Evolutionary conservation across 2,888 invertebrate species (phyloP).

Genomic region (Entomobrya proxima): DNA sequence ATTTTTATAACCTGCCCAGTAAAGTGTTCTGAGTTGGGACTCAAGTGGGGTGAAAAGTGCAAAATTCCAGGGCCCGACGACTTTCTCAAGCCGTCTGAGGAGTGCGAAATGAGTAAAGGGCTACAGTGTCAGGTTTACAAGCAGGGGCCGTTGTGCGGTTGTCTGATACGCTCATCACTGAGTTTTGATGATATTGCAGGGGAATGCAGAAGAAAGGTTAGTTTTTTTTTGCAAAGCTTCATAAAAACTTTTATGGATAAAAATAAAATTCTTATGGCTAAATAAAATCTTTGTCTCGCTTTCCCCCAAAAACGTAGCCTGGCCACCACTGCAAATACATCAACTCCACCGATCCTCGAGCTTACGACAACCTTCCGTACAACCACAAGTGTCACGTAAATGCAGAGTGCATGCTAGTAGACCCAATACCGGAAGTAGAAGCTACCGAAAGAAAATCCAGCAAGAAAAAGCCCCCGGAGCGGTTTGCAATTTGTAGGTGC

Average conservation of each 20-base stretch:
- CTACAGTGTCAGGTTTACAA: conserved; percentile 64
- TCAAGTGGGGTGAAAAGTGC: conserved; percentile 61
- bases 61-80: conserved; percentile 51
- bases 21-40: neutral
- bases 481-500: conserved; percentile 47
- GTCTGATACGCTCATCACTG: conserved; percentile 30
- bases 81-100: conserved; percentile 39
- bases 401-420: conserved; percentile 58
- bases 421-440: conserved; percentile 28
- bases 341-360: conserved; percentile 43
- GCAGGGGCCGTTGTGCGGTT: conserved; percentile 63
- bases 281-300: neutral
- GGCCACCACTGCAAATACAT: conserved; percentile 55
- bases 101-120: conserved; percentile 62
- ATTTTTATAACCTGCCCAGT: neutral
- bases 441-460: neutral
- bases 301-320: conserved; percentile 42
- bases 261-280: neutral
- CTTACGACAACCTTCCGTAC: conserved; percentile 38
- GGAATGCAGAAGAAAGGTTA: conserved; percentile 65
- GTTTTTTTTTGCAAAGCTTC: no score
- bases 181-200: conserved; percentile 49
- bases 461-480: conserved; percentile 10
- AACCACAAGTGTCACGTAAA: conserved; percentile 61
- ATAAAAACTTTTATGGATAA: no score